Conservation (phyloP, 2,888 invertebrate genomes). For the Spicauda simplicius region DNA sequence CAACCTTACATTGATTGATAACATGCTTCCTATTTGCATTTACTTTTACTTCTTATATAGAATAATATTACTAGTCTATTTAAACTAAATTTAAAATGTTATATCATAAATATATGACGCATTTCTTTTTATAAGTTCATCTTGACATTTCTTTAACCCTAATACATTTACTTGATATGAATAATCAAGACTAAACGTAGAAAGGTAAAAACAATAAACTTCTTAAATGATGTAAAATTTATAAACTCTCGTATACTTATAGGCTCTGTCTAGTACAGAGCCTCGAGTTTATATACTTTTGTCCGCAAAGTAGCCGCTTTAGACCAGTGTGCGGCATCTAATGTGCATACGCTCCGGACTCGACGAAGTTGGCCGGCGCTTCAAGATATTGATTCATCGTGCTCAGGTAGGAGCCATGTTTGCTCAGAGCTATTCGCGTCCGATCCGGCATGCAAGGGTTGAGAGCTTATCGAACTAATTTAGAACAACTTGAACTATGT, state of each 20-base stretch:
- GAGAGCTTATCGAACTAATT: slow-evolving; percentile 38
- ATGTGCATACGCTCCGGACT: slow-evolving; percentile 65
- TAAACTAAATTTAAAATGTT: too few species aligned
- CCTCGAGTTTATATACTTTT: neutral
- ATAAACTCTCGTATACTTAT: neutral
- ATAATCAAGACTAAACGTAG: too few species aligned
- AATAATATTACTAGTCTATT: too few species aligned
- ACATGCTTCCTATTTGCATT: too few species aligned
- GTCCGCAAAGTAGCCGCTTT: neutral
- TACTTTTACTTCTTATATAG: too few species aligned
- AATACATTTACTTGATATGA: too few species aligned
- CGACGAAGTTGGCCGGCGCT: slow-evolving; percentile 56
- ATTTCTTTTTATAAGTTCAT: too few species aligned
- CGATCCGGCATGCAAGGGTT: slow-evolving; percentile 27
- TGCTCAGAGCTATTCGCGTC: slow-evolving; percentile 45
- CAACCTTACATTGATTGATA: too few species aligned
- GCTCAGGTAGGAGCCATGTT: slow-evolving; percentile 63
- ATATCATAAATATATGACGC: too few species aligned
- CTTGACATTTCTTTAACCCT: too few species aligned
- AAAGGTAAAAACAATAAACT: too few species aligned
- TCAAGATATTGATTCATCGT: slow-evolving; percentile 75
- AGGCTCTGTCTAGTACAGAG: too few species aligned
- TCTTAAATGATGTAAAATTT: neutral
- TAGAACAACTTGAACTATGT: slow-evolving; percentile 7
- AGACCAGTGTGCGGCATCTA: slow-evolving; percentile 52